Conservation (phyloP, 2,113 vertebrate species). For the Nerophis lumbriciformis region DNA sequence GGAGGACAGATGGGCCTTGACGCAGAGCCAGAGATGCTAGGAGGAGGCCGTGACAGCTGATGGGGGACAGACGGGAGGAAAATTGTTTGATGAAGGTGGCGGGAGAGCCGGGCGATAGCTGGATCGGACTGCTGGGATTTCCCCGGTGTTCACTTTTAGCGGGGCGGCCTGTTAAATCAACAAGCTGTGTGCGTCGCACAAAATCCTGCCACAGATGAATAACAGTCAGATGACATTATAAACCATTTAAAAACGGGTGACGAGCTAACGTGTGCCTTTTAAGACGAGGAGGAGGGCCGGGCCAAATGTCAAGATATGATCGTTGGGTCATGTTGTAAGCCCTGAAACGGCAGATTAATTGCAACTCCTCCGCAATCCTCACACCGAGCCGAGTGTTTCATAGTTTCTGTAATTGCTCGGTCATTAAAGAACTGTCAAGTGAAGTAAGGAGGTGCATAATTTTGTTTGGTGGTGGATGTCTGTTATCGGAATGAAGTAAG, state of each 20-base stretch:
- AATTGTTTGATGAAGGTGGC: slow-evolving; percentile 46
- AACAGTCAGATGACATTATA: slow-evolving; percentile 19
- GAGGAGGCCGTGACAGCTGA: slow-evolving; percentile 57
- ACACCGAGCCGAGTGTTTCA: slow-evolving; percentile 4
- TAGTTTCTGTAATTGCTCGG: slow-evolving; percentile 7
- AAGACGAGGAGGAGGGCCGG: background rate
- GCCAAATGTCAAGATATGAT: slow-evolving; percentile 12
- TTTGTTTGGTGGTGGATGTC: slow-evolving; percentile 25
- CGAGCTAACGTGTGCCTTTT: background rate
- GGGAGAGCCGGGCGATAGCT: slow-evolving; percentile 16
- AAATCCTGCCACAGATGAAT: slow-evolving; percentile 20
- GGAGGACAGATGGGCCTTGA: slow-evolving; percentile 72
- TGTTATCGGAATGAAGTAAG: slow-evolving; percentile 45
- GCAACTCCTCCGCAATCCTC: slow-evolving; percentile 4
- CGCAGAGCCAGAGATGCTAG: slow-evolving; percentile 55
- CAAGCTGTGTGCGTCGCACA: background rate
- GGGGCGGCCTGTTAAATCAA: slow-evolving; percentile 23
- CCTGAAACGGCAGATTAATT: slow-evolving; percentile 2
- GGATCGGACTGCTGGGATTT: slow-evolving; percentile 29
- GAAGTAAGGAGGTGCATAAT: slow-evolving; percentile 12
- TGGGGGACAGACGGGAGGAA: slow-evolving; percentile 58
- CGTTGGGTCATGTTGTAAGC: background rate
- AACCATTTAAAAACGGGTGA: slow-evolving; percentile 13
- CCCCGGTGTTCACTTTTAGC: slow-evolving; percentile 25
- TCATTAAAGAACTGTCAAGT: slow-evolving; percentile 10